Evolutionary conservation across 2,888 invertebrate species (phyloP), one percentile per base, ranked within the genome.

Genomic region (Watsonalla cultraria): DNA sequence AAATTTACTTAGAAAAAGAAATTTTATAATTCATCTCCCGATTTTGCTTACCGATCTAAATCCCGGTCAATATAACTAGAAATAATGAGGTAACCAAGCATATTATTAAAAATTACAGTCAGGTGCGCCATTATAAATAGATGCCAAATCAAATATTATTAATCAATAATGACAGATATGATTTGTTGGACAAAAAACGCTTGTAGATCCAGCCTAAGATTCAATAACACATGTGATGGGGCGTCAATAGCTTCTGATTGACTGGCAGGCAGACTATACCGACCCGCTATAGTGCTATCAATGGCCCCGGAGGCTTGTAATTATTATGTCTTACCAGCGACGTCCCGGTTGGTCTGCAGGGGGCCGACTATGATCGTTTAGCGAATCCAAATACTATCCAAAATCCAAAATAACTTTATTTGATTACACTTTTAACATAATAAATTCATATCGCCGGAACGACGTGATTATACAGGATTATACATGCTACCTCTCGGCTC

Each of bases 221-320:
- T 65, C 56, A 58, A 59, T 59, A 50, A 53, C 42, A 46, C 53
- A 35, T 53, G 51, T 56, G 52, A 60, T 52, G 52, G 52, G 42
- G 6, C 48, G 45, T 62, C 64, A 65, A 65, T 56, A 52, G 57
- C 49, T 39, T 11, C 33, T 65, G 62, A 65, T 64, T 65, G 59
- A 62, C 65, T 54, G 56, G 37, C 9, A 33, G 52, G 47, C 54
- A 51, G 61, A 51, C 57, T 48, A 11, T 8, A 48, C 48, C 5
- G 48, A 48, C 14, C 9, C 15, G 47, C 14, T 49, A 49, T 5
- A 37, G 35, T 48, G 15, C 37, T 9, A 13, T 35, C 49, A 49
- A 37, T 39, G 11, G 42, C 8, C 0, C 2, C 11, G 15, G 37
- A 37, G 14, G 14, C 39, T 35, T 49, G 49, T 49, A 49, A 48